phyloP scores from a whole-genome alignment of 2,113 vertebrate species.

The Tonatia bakeri region DNA sequence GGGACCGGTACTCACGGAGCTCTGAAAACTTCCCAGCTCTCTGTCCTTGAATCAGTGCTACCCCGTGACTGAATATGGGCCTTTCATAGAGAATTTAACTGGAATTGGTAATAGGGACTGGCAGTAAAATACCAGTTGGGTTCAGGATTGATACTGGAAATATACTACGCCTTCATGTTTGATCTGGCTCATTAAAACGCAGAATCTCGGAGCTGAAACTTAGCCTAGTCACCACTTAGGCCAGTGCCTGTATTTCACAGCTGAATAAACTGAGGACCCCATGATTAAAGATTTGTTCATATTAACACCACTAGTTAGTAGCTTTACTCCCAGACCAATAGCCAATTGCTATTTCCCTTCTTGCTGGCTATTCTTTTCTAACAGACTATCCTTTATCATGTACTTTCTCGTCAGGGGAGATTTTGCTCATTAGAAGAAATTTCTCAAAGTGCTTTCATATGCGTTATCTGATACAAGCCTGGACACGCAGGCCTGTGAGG shows the following conservation, averaged over 20 bases:
- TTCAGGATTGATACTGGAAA: neutral
- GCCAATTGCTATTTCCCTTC: neutral
- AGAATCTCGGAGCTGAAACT: neutral
- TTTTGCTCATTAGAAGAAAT: neutral
- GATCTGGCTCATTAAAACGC: neutral
- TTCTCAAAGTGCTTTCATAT: neutral
- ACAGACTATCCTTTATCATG: too few relatives aligned
- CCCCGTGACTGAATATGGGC: neutral
- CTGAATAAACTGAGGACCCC: neutral
- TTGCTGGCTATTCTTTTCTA: neutral
- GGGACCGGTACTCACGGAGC: neutral
- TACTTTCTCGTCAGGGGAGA: neutral
- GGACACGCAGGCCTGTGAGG: neutral
- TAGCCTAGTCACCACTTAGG: neutral
- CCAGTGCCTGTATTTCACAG: neutral
- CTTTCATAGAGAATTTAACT: neutral
- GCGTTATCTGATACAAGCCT: neutral
- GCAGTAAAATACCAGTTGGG: neutral
- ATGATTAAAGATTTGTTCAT: neutral
- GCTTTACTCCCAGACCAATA: neutral
- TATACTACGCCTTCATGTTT: neutral
- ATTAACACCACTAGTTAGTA: neutral
- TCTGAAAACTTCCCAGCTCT: neutral
- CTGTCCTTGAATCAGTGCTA: neutral
- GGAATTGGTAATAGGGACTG: neutral